Evolutionary conservation across 2,888 invertebrate genomes (phyloP), one percentile per base, ranked within the genome.

Genomic region (Protodeltote pygarga): DNA sequence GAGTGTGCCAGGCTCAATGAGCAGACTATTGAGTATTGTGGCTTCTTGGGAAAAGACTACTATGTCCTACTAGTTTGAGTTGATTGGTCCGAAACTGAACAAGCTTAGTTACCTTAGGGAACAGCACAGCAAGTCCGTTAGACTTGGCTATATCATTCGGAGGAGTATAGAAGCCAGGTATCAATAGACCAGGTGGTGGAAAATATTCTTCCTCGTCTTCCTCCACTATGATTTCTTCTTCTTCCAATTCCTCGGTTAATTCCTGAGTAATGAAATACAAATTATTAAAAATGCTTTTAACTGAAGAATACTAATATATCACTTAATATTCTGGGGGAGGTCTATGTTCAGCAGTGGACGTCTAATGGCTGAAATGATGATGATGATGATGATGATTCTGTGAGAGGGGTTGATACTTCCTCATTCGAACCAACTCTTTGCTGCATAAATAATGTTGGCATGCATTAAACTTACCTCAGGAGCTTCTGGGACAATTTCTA

Each of bases 111-210:
- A 88, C 90, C 41, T 80, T 89, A 4, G 88, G 85, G 49, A 91
- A 92, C 11, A 91, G 48, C 13, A 90, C 68, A 9, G 88, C 88
- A 1, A 92, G 57, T 3, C 87, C 91, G 29, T 91, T 91, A 0
- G 77, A 75, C 59, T 91, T 92, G 3, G 89, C 89, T 4, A 89
- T 75, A 35, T 91, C 90, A 23, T 83, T 91, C 0, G 87, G 86
- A 0, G 91, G 91, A 0, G 90, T 75, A 45, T 91, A 92, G 31
- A 92, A 85, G 0, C 89, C 91, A 9, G 91, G 91, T 16, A 91
- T 73, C 1, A 84, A 44, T 0, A 89, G 73, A 0, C 85, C 89
- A 1, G 87, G 52, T 0, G 90, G 90, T 0, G 90, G 89, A 9
- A 89, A 79, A 41, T 89, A 88, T 52, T 89, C 89, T 3, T 82